phyloP scores from a whole-genome alignment of 2,888 invertebrate species.

The Drosophila monieri region DNA sequence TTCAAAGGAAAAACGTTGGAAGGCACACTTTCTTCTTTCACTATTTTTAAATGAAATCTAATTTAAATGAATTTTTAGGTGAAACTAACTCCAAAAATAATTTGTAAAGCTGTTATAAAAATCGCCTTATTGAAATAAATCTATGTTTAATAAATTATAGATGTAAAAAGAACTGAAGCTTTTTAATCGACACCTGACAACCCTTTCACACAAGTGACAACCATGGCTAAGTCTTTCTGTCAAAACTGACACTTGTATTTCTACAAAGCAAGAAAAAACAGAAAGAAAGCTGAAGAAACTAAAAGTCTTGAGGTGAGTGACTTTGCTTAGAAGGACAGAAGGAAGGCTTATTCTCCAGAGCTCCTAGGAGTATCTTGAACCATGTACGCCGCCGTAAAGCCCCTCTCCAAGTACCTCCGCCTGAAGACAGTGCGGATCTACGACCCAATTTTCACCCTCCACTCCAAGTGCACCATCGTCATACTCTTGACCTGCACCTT shows the following conservation, averaged over 20 bases:
- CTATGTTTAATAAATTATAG: no score
- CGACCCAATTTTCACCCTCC: slow-evolving; percentile 90
- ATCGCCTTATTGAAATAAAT: no score
- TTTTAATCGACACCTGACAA: not conserved
- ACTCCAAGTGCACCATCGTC: slow-evolving; percentile 89
- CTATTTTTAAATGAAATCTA: no score
- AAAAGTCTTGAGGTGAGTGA: not conserved
- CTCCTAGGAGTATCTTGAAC: not conserved
- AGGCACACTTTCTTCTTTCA: no score
- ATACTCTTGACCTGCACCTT: slow-evolving; percentile 89
- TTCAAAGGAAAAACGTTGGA: no score
- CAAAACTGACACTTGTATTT: not conserved
- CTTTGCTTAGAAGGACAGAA: not conserved
- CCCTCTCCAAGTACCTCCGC: slow-evolving; percentile 85
- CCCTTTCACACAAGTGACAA: not conserved
- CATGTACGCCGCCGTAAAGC: slow-evolving; percentile 88
- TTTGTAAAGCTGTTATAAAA: no score
- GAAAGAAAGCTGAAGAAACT: not conserved
- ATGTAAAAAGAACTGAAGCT: no score
- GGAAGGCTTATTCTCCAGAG: not conserved
- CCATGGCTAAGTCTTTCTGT: not conserved
- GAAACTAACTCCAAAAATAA: no score
- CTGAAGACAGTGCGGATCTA: slow-evolving; percentile 88
- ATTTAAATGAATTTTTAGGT: no score
- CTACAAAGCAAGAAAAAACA: not conserved